Base-by-base conservation (phyloP, 2,113 vertebrate species). In the Myrmophylax atrothorax region DNA sequence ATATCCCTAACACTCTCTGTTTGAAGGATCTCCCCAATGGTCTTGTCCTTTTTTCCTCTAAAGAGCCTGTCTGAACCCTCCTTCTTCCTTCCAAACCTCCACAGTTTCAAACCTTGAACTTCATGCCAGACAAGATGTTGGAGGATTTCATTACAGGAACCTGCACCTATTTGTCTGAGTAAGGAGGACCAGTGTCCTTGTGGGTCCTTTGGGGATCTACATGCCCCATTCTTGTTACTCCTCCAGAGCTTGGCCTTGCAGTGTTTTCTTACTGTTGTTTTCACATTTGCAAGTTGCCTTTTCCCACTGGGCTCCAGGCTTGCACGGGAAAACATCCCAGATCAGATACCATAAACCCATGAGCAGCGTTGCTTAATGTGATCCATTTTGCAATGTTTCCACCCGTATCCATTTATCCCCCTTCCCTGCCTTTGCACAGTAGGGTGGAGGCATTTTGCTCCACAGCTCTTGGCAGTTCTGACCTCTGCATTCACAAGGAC, bases 401-500 rank as follows among this genome's bases (percentile, higher is more conserved):
- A 91, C 81, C 74, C 74, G 0, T 87, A 47, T 93, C 95, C 95
- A 70, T 58, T 85, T 92, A 87, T 49, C 69, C 89, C 79, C 80
- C 62, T 76, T 72, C 78, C 78, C 73, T 94, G 94, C 78, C 74
- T 64, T 58, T 44, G 53, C 94, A 66, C 87, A 94, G 93, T 89
- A 87, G 91, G 94, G 53, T 6, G 87, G 95, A 95, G 93, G 94
- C 74, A 76, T 76, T 89, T 62, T 90, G 53, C 93, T 96, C 87
- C 18, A 0, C 78, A 82, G 80, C 83, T 84, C 60, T 94, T 94
- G 94, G 89, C 44, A 26, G 64, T 70, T 75, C 37, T 12, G 1
- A 84, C 84, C 76, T 84, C 86, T 84, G 64, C 89, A 49, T 87
- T 95, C 84, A 68, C 73, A 18, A 60, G 95, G 91, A 90, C 7